Percentiles rank a stretch among this genome's conserved stretches.
Conservation (phyloP, 2,797 vertebrate genomes). For the Brotula barbata region DNA sequence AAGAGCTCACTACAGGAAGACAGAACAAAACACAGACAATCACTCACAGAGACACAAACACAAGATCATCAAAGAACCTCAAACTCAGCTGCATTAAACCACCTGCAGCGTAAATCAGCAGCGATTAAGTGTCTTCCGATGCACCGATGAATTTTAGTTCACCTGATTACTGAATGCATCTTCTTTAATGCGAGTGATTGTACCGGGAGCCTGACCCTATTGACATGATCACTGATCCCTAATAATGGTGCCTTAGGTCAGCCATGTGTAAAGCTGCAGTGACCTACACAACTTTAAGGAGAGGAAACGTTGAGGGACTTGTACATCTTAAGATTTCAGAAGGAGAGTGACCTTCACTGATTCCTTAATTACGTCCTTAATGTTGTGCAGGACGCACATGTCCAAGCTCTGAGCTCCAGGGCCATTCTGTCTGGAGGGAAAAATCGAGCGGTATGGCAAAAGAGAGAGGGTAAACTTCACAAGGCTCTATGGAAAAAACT, state of each 20-base stretch:
- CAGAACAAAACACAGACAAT: slow-evolving; percentile 83
- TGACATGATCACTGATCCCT: slow-evolving; percentile 22
- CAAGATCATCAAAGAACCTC: slow-evolving; percentile 80
- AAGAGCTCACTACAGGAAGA: slow-evolving; percentile 84
- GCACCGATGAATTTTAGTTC: slow-evolving; percentile 5
- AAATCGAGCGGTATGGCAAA: slow-evolving; percentile 34
- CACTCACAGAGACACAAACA: slow-evolving; percentile 80
- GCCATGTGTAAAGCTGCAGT: slow-evolving; percentile 24
- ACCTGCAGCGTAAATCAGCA: slow-evolving; percentile 25
- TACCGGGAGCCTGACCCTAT: slow-evolving; percentile 7
- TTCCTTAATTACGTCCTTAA: slow-evolving; percentile 31
- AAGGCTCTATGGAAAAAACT: slow-evolving; percentile 71
- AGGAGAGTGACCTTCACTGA: neutral
- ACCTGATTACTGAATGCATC: slow-evolving; percentile 29
- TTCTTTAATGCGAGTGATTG: slow-evolving; percentile 15
- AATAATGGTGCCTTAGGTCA: slow-evolving; percentile 10
- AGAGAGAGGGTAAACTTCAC: slow-evolving; percentile 59
- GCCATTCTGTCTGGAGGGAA: slow-evolving; percentile 81
- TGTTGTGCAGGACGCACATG: slow-evolving; percentile 47
- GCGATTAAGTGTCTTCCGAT: slow-evolving; percentile 17
- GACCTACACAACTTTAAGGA: slow-evolving; percentile 59
- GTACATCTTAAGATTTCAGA: neutral
- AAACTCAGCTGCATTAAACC: slow-evolving; percentile 62
- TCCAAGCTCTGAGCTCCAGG: slow-evolving; percentile 73
- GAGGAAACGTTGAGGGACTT: slow-evolving; percentile 6